Percentiles rank a stretch among this genome's conserved stretches.
phyloP scores from a whole-genome alignment of 2,888 invertebrate species.

The Barypeithes pellucidus region DNA sequence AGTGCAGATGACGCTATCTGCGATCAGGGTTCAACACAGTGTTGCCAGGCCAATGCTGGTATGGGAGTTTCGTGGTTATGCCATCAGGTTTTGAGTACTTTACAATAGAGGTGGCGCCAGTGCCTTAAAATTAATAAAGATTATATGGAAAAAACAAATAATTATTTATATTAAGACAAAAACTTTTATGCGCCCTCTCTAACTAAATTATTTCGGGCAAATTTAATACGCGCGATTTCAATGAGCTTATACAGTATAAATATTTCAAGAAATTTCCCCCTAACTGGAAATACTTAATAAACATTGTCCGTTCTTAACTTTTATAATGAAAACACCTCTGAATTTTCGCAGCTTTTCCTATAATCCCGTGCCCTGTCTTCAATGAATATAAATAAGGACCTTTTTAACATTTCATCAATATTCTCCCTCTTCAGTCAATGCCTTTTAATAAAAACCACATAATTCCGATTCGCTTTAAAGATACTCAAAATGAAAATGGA shows the following conservation, averaged over 20 bases:
- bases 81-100: too few relatives aligned
- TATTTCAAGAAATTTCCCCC: not conserved
- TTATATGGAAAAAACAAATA: not conserved
- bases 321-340: conserved; percentile 13
- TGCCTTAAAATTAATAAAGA: too few relatives aligned
- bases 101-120: too few relatives aligned
- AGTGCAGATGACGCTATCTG: too few relatives aligned
- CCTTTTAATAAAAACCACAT: conserved; percentile 33
- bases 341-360: conserved; percentile 8
- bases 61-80: too few relatives aligned
- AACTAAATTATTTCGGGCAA: too few relatives aligned
- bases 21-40: too few relatives aligned
- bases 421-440: conserved; percentile 8
- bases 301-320: not conserved
- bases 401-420: conserved; percentile 26
- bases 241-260: not conserved
- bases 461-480: conserved; percentile 19
- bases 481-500: conserved; percentile 21
- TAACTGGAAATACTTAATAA: not conserved
- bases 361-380: conserved; percentile 8
- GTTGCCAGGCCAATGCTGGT: too few relatives aligned
- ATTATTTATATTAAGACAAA: not conserved
- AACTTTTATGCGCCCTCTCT: too few relatives aligned
- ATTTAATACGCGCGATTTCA: too few relatives aligned
- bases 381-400: conserved; percentile 31